These are phyloP conservation scores for Stegostoma tigrinum DNA, from an alignment of 2,113 vertebrate species.

Conservation along the genomic window DNA sequence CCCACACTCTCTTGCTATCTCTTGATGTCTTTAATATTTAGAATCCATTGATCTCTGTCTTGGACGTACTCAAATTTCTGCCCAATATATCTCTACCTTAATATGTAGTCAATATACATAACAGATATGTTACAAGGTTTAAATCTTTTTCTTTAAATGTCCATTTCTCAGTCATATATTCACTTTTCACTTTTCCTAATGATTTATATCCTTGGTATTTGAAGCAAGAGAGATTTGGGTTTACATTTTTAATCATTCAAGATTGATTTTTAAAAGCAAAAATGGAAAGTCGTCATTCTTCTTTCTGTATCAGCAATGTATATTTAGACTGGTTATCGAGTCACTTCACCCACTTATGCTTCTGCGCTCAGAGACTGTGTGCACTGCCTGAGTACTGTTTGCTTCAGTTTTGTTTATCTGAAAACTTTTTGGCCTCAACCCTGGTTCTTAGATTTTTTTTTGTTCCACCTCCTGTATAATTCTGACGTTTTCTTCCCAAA, in stretches of 20 bases:
- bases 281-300: neutral
- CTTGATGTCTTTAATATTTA: no score
- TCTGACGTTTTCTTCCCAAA: neutral
- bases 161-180: conserved; percentile 6
- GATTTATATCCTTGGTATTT: neutral
- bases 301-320: neutral
- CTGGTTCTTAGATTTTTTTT: neutral
- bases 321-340: neutral
- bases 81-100: neutral
- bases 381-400: neutral
- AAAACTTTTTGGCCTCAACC: neutral
- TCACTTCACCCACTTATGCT: no score
- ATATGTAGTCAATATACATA: neutral
- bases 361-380: neutral
- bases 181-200: neutral
- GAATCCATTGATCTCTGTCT: no score
- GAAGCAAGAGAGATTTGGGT: conserved; percentile 5
- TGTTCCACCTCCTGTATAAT: neutral
- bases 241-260: conserved; percentile 13
- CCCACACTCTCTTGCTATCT: no score
- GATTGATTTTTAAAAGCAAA: conserved; percentile 25
- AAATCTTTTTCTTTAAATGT: neutral
- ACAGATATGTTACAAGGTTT: neutral
- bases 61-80: neutral
- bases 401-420: neutral